These are phyloP conservation scores for Labeo catla DNA, from an alignment of 2,113 vertebrate species.

Conservation along the genomic window DNA sequence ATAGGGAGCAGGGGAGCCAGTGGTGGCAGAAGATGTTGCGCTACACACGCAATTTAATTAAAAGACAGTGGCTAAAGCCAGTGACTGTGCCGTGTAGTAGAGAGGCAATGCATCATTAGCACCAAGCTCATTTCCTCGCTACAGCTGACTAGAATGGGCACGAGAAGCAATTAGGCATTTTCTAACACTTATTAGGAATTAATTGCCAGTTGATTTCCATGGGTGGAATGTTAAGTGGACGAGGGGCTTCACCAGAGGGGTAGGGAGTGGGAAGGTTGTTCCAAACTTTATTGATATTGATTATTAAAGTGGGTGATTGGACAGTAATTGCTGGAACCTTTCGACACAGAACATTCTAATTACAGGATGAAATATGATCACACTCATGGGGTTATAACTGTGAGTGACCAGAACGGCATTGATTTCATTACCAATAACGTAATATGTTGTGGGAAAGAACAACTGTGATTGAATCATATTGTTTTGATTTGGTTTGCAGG, in stretches of 20 bases:
- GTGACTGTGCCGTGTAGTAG: constrained; percentile 33
- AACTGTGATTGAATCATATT: constrained; percentile 33
- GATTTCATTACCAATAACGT: constrained; percentile 17
- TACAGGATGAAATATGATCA: constrained; percentile 48
- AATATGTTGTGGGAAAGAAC: constrained; percentile 39
- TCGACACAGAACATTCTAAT: constrained; percentile 43
- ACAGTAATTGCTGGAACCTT: constrained; percentile 52
- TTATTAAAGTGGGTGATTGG: constrained; percentile 57
- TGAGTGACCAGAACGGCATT: neutral
- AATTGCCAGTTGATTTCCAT: constrained; percentile 69
- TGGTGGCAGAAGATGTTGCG: constrained; percentile 49
- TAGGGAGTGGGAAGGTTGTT: constrained; percentile 4
- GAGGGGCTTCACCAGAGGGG: constrained; percentile 42
- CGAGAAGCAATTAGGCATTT: constrained; percentile 66
- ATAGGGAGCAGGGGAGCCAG: constrained; percentile 47
- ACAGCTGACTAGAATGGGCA: constrained; percentile 55
- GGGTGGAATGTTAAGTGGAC: constrained; percentile 61
- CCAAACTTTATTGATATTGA: constrained; percentile 61
- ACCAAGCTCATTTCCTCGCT: constrained; percentile 55
- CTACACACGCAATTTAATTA: constrained; percentile 64
- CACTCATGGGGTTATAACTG: neutral
- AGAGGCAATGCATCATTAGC: constrained; percentile 63
- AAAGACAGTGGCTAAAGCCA: constrained; percentile 55
- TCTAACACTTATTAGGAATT: constrained; percentile 67
- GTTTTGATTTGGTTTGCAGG: constrained; percentile 42